Evolutionary conservation across 1,140 invertebrate genomes (phyloP), one percentile per base, ranked within the genome.

Genomic region (Apis laboriosa): DNA sequence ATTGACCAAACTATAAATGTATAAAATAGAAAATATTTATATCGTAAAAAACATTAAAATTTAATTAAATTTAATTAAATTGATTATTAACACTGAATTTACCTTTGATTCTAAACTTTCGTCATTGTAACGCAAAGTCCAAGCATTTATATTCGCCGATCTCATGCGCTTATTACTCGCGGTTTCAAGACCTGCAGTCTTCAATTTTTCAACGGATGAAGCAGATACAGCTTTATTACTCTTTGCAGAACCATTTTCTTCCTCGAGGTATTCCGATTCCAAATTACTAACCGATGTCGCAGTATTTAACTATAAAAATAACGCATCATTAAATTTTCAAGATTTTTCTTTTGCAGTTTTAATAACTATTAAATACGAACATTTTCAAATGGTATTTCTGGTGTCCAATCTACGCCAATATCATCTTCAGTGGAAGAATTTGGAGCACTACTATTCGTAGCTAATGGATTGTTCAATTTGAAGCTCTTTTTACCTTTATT

Each of bases 141-240:
- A 97, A 8, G 96, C 94, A 90, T 97, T 96, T 84, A 99, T 97
- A 93, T 99, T 98, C 43, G 97, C 97, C 19, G 96, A 96, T 28
- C 98, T 95, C 95, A 99, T 98, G 78, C 97, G 95, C 89, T 98
- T 98, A 92, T 99, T 99, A 83, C 97, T 98, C 88, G 97, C 97
- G 66, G 98, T 98, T 94, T 99, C 98, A 56, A 99, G 96, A 87
- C 98, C 98, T 84, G 98, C 97, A 81, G 98, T 96, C 87, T 97
- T 97, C 51, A 98, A 96, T 94, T 98, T 96, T 87, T 97, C 96
- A 7, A 94, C 94, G 1, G 93, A 92, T 9, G 91, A 67, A 8
- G 83, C 86, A 13, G 72, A 75, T 2, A 91, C 79, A 1, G 90
- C 81, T 75, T 93, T 92, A 17, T 82, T 87, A 2, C 83, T 90